Evolutionary conservation across 2,888 invertebrate species (phyloP).

Genomic region (Drosophila emarginata): DNA sequence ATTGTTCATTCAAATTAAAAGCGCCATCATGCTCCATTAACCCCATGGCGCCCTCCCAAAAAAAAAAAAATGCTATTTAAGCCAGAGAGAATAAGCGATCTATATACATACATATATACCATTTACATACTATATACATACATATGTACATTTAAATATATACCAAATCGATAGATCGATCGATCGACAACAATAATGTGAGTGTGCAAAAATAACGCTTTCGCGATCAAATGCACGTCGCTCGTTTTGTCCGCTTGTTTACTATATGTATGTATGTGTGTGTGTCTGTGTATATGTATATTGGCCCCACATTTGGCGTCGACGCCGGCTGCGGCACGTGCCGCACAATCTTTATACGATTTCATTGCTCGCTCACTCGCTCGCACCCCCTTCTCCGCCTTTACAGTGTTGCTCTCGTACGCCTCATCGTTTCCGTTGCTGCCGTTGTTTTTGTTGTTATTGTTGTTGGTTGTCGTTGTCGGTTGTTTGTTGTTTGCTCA

Average conservation of each 20-base stretch:
- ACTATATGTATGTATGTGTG: conserved; percentile 12
- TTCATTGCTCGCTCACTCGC: conserved; percentile 41
- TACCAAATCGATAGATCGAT: conserved; percentile 35
- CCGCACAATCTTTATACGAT: conserved; percentile 60
- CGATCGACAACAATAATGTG: conserved; percentile 21
- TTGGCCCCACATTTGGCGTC: conserved; percentile 57
- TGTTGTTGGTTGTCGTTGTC: background rate
- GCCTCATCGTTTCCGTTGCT: conserved; percentile 32
- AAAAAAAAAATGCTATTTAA: conserved; percentile 1
- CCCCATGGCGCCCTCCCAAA: conserved; percentile 46
- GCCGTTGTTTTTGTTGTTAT: background rate
- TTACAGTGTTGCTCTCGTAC: background rate
- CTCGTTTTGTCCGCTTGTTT: conserved; percentile 24
- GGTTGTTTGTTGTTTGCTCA: conserved; percentile 46
- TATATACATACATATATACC: background rate
- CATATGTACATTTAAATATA: conserved; percentile 14
- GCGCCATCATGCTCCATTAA: conserved; percentile 72
- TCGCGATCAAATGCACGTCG: conserved; percentile 76
- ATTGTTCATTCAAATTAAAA: conserved; percentile 55
- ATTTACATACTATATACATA: background rate
- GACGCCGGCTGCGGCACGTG: conserved; percentile 69
- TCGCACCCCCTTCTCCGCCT: background rate
- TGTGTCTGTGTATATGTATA: conserved; percentile 26
- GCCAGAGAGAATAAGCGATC: conserved; percentile 15
- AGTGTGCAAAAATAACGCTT: conserved; percentile 42